phyloP scores from a whole-genome alignment of 2,888 invertebrate species.

The Tenthredo amoena region DNA sequence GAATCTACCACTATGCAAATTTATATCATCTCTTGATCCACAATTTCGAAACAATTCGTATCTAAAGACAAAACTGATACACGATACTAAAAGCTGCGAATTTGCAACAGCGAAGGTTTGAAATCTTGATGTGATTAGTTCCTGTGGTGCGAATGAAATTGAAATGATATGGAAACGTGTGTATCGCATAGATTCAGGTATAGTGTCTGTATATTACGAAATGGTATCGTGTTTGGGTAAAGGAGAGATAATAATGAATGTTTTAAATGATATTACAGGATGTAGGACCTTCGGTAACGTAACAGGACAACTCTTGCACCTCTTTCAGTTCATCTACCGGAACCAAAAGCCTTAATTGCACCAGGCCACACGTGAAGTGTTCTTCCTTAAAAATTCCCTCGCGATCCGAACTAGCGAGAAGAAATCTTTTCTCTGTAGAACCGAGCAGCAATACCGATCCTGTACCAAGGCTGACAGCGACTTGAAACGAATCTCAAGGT shows the following conservation, averaged over 20 bases:
- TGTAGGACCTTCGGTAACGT: slow-evolving; percentile 73
- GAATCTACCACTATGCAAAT: background rate
- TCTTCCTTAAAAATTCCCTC: slow-evolving; percentile 15
- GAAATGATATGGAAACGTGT: background rate
- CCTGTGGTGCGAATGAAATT: background rate
- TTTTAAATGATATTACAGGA: slow-evolving; percentile 1
- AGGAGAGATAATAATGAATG: background rate
- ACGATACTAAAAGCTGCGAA: background rate
- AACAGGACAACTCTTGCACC: slow-evolving; percentile 74
- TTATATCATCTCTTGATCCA: background rate
- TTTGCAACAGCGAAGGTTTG: background rate
- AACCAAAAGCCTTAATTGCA: slow-evolving; percentile 72
- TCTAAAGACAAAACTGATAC: background rate
- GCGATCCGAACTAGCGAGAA: background rate
- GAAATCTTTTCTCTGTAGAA: slow-evolving; percentile 45
- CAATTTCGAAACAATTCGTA: background rate
- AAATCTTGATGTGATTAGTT: background rate
- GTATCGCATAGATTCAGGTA: background rate
- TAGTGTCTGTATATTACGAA: background rate
- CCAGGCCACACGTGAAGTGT: slow-evolving; percentile 59
- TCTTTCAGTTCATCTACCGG: slow-evolving; percentile 68
- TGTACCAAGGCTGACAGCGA: slow-evolving; percentile 75
- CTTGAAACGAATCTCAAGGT: slow-evolving; percentile 74
- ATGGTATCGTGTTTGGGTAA: background rate
- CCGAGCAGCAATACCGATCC: slow-evolving; percentile 74